Evolutionary conservation across 53 echinoderm and acorn worm genomes (phyloP).

Genomic region (Echinometra lucunter): DNA sequence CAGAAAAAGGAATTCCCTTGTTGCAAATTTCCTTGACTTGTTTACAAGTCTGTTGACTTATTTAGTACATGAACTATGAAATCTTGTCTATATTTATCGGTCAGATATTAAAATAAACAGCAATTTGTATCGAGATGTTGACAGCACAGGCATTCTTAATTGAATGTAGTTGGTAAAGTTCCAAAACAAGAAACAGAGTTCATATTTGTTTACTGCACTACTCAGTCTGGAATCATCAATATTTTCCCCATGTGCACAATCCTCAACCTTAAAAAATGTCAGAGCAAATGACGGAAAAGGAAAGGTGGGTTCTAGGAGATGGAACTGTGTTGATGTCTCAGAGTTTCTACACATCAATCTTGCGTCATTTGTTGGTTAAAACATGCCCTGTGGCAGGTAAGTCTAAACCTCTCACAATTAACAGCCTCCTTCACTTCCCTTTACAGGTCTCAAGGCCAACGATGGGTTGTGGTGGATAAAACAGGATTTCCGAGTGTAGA

Average conservation of each 20-base stretch:
- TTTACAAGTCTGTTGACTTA: background rate
- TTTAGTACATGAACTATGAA: background rate
- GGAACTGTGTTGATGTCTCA: background rate
- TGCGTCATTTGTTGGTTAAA: background rate
- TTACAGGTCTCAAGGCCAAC: background rate
- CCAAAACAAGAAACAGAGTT: background rate
- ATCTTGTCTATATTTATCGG: background rate
- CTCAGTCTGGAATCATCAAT: background rate
- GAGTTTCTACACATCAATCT: background rate
- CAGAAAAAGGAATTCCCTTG: background rate
- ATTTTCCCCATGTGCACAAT: background rate
- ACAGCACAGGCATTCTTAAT: background rate
- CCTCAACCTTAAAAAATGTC: background rate
- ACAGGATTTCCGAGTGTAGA: background rate
- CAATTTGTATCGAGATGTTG: background rate
- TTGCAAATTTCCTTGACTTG: background rate
- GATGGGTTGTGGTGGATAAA: background rate
- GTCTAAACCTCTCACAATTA: constrained; percentile 33
- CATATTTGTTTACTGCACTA: background rate
- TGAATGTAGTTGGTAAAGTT: background rate
- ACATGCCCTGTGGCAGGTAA: constrained; percentile 35
- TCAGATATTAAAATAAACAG: background rate
- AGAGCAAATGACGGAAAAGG: background rate
- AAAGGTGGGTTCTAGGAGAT: background rate
- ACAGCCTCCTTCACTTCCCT: background rate